Base-by-base conservation (phyloP, 2,113 vertebrate genomes). In the Gallinago undulata region DNA sequence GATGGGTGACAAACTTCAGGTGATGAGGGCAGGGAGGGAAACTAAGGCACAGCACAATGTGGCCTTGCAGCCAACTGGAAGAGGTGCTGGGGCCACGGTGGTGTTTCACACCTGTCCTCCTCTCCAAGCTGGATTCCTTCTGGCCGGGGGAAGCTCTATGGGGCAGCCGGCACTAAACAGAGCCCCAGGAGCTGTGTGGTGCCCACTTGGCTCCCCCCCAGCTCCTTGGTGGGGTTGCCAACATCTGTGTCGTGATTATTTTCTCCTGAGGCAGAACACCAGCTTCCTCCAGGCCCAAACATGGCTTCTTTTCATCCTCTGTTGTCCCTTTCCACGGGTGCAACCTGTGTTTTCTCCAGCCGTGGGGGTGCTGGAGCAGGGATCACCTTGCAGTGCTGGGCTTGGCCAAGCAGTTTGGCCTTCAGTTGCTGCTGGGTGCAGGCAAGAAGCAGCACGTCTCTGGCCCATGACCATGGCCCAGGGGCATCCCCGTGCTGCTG, bases 61-160 rank as follows among this genome's bases (percentile, higher is more conserved):
- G 45, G n/a, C 56, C 45, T 28, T 28, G 43, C 21, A 57, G 70
- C 21, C 0, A 19, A n/a, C 16, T 50, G 74, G 30, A 37, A 43
- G 48, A 45, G 17, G 47, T 1, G 2, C 45, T 37, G 78, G 37
- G 37, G 23, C 62, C 19, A 4, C 0, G 2, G 23, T 22, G 56
- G 33, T 37, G 43, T 6, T 75, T 33, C 13, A 7, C 6, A 14
- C 5, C 37, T 79, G 21, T 35, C 33, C 59, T 30, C 15, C 33
- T 47, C 62, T 21, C 87, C 17, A 13, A n/a, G 47, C 28, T 41
- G 47, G 13, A 43, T 35, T 62, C 23, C 22, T 35, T 17, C 17
- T 1, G 1, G 24, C 25, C 1, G 2, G 31, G 2, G 0, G 1
- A 59, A 47, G 43, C 13, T 43, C 35, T 43, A 13, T 3, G 0